A percentile compares a stretch with the other conserved stretches of the same genome.
Conservation (phyloP, 2,888 invertebrate genomes). For the Ellobium chinense region DNA sequence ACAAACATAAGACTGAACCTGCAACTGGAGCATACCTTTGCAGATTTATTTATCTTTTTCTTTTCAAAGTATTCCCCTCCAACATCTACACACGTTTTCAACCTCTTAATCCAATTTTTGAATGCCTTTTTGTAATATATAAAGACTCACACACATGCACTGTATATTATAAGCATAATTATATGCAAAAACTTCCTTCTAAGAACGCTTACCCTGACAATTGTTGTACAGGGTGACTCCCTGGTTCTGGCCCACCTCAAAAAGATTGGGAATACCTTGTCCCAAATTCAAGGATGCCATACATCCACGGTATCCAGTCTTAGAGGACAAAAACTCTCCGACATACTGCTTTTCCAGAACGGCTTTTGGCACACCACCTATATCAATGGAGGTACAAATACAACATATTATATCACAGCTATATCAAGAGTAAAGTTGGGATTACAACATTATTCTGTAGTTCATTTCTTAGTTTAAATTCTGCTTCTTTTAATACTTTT, state of each 20-base stretch:
- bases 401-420: too few relatives aligned
- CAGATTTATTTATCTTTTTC: too few relatives aligned
- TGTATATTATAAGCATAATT: background rate
- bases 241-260: conserved; percentile 48
- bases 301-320: conserved; percentile 75
- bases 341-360: conserved; percentile 58
- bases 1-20: background rate
- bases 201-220: conserved; percentile 44
- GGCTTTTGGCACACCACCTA: conserved; percentile 70
- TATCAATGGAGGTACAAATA: too few relatives aligned
- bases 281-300: conserved; percentile 72
- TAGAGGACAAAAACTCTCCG: conserved; percentile 60
- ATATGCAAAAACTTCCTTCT: background rate
- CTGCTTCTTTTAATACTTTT: too few relatives aligned
- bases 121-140: too few relatives aligned
- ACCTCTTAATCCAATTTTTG: too few relatives aligned
- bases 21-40: background rate
- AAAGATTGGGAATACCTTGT: conserved; percentile 64
- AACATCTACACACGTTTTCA: too few relatives aligned
- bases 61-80: too few relatives aligned
- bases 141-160: too few relatives aligned
- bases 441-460: too few relatives aligned
- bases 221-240: conserved; percentile 32
- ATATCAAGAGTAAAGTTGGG: too few relatives aligned
- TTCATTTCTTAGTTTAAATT: too few relatives aligned